Evolutionary conservation across 2,113 vertebrate species (phyloP).

Genomic region (Dromas ardeola): DNA sequence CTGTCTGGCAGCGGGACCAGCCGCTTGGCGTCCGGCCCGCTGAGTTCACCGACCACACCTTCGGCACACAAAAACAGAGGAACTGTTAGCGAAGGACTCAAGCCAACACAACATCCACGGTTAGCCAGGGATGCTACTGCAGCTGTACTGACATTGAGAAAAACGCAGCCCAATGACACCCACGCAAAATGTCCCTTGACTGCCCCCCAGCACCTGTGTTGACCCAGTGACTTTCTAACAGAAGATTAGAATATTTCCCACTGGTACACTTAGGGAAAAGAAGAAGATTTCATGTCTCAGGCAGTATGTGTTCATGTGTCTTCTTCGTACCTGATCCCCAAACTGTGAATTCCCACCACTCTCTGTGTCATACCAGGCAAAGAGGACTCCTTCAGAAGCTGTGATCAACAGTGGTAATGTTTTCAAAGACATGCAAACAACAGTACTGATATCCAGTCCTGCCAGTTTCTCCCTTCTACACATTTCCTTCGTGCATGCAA

Average conservation of each 20-base stretch:
- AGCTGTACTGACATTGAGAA: neutral
- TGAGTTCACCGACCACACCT: conserved; percentile 90
- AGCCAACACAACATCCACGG: neutral
- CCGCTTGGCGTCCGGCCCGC: conserved; percentile 79
- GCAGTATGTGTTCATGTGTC: accelerated
- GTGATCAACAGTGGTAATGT: neutral
- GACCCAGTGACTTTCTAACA: neutral
- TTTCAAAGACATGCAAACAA: neutral
- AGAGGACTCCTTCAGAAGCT: neutral
- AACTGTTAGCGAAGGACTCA: neutral
- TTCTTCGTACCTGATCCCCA: neutral
- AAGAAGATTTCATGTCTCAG: neutral
- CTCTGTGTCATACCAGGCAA: neutral
- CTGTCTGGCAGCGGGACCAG: conserved; percentile 83
- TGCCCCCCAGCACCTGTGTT: neutral
- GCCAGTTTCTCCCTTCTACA: neutral
- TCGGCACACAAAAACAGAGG: neutral
- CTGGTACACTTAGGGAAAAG: neutral
- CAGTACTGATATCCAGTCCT: neutral
- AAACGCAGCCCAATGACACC: accelerated
- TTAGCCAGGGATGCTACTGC: neutral
- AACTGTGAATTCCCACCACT: neutral
- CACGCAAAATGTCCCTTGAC: neutral
- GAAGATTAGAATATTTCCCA: neutral
- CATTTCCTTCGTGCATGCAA: neutral